phyloP scores from a whole-genome alignment of 2,113 vertebrate genomes.

The Trichomycterus rosablanca region DNA sequence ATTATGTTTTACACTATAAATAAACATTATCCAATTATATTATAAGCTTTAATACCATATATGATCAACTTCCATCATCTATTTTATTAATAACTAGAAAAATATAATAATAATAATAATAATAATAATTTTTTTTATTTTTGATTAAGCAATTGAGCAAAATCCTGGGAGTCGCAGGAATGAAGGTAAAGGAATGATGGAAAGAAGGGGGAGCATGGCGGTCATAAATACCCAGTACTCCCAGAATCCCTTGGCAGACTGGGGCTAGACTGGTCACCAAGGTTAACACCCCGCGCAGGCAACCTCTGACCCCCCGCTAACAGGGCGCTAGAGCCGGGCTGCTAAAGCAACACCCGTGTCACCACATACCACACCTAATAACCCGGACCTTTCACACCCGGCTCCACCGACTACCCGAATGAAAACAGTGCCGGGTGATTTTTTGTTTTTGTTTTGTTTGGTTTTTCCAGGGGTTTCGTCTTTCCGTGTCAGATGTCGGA shows the following conservation, averaged over 20 bases:
- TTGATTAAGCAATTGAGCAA: too few species aligned
- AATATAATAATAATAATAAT: not conserved
- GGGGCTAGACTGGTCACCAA: constrained; percentile 73
- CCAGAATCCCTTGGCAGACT: constrained; percentile 69
- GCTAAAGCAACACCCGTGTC: constrained; percentile 71
- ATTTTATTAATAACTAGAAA: too few species aligned
- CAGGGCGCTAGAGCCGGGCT: constrained; percentile 69
- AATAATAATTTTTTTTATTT: too few species aligned
- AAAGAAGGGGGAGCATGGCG: too few species aligned
- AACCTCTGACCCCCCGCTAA: constrained; percentile 77
- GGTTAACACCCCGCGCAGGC: constrained; percentile 74
- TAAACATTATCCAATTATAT: too few species aligned
- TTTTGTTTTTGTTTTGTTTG: too few species aligned
- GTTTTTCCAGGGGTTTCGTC: constrained; percentile 21
- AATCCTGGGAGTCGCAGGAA: too few species aligned
- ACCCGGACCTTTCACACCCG: constrained; percentile 75
- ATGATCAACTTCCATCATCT: too few species aligned
- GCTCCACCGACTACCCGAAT: constrained; percentile 34
- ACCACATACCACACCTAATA: constrained; percentile 70
- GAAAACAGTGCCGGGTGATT: constrained; percentile 33
- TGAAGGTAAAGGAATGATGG: too few species aligned
- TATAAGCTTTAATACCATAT: too few species aligned
- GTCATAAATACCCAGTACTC: constrained; percentile 73
- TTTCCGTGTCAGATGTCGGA: constrained; percentile 9
- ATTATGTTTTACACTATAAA: too few species aligned